Evolutionary conservation across 2,888 invertebrate genomes (phyloP).

Genomic region (Archips crataeganus): DNA sequence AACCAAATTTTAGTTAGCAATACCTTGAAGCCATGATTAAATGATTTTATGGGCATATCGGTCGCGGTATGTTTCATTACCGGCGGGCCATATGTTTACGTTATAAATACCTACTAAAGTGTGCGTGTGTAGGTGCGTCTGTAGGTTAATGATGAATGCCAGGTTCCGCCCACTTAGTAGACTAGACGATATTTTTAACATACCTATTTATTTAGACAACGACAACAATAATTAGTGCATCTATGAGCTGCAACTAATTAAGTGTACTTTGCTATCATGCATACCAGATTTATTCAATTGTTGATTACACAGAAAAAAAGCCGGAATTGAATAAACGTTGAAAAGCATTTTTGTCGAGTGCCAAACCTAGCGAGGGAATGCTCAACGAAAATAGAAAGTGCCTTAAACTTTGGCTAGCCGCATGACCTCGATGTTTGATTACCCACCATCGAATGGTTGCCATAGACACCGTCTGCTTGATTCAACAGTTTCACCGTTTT

Average conservation of each 20-base stretch:
- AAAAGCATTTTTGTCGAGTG: constrained; percentile 24
- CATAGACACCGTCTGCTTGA: constrained; percentile 55
- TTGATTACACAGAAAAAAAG: constrained; percentile 20
- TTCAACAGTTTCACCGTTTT: constrained; percentile 43
- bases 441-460: constrained; percentile 54
- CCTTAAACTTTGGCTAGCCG: constrained; percentile 46
- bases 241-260: constrained; percentile 10
- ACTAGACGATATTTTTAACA: constrained; percentile 42
- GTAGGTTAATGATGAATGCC: constrained; percentile 66
- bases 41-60: constrained; percentile 54
- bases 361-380: constrained; percentile 34
- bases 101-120: constrained; percentile 70
- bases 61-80: constrained; percentile 61
- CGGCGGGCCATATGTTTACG: constrained; percentile 78
- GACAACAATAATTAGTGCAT: constrained; percentile 17
- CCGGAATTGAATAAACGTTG: constrained; percentile 21
- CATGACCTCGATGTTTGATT: constrained; percentile 60
- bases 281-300: constrained; percentile 23
- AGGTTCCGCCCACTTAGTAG: constrained; percentile 74
- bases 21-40: constrained; percentile 25
- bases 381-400: constrained; percentile 49
- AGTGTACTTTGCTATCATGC: constrained; percentile 9
- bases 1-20: not conserved
- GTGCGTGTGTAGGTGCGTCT: constrained; percentile 64
- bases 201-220: not conserved